Evolutionary conservation across 2,113 vertebrate genomes (phyloP).

Genomic region (Ivindomyrus marchei): DNA sequence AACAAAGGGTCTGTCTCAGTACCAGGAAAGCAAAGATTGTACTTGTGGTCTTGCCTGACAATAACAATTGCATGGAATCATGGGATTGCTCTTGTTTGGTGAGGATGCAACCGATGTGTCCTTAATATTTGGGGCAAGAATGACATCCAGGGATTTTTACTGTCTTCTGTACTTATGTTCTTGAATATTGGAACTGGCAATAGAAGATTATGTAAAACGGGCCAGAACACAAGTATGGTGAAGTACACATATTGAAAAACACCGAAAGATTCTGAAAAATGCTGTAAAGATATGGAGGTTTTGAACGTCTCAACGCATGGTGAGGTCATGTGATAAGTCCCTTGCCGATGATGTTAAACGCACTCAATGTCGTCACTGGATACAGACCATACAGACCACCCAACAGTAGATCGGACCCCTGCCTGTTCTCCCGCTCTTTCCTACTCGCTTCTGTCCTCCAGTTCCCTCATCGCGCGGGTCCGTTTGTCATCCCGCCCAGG

Average conservation of each 20-base stretch:
- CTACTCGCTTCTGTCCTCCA: background rate
- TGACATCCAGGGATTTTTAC: background rate
- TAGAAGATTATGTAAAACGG: background rate
- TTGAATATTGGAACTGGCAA: background rate
- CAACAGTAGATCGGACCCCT: background rate
- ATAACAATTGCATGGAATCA: background rate
- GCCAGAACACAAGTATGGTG: background rate
- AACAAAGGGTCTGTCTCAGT: background rate
- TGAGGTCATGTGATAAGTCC: background rate
- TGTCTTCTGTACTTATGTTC: background rate
- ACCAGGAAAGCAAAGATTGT: background rate
- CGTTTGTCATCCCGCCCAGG: background rate
- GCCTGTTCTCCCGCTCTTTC: background rate
- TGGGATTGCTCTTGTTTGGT: background rate
- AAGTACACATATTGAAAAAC: background rate
- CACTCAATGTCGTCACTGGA: background rate
- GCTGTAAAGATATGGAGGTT: background rate
- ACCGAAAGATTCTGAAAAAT: background rate
- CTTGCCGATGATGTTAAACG: background rate
- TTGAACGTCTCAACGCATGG: background rate
- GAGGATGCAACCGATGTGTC: background rate
- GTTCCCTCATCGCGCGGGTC: background rate
- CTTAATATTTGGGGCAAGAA: background rate
- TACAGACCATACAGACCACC: background rate
- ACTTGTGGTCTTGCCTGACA: background rate